Evolutionary conservation across 2,113 vertebrate species (phyloP).

Genomic region (Xiphorhynchus elegans): DNA sequence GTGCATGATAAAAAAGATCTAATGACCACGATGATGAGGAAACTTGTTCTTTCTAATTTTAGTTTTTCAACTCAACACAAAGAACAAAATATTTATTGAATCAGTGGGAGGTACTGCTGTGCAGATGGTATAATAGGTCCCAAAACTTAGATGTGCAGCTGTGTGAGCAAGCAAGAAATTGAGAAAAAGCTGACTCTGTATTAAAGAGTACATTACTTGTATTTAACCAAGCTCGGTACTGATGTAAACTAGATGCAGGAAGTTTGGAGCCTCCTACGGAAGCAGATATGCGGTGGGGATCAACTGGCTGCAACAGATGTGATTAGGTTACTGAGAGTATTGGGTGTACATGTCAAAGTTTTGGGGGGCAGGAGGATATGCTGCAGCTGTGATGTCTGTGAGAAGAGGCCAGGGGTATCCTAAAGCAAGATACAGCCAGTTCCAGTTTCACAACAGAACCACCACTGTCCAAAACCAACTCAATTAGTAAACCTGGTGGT

Average conservation of each 20-base stretch:
- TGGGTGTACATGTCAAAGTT: accelerated
- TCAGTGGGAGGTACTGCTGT: not conserved
- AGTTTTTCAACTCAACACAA: not conserved
- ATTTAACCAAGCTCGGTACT: not conserved
- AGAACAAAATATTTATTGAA: not conserved
- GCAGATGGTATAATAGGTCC: not conserved
- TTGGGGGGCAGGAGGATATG: accelerated
- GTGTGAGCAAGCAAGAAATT: not conserved
- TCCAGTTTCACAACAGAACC: not conserved
- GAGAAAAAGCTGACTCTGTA: not conserved
- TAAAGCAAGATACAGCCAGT: not conserved
- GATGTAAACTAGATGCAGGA: not conserved
- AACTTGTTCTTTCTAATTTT: not conserved
- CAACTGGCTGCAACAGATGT: not conserved
- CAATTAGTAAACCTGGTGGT: not conserved
- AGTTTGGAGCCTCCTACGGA: not conserved
- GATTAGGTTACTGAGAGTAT: not conserved
- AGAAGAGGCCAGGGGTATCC: not conserved
- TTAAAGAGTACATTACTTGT: accelerated
- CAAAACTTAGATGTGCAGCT: not conserved
- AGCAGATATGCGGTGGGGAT: not conserved
- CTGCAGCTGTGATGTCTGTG: not conserved
- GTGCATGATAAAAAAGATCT: not conserved
- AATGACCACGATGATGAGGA: not conserved
- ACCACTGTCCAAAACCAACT: not conserved